These are phyloP conservation scores for Meandrina meandrites DNA, from an alignment of 92 coral and sea anemone species.

Conservation along the genomic window DNA sequence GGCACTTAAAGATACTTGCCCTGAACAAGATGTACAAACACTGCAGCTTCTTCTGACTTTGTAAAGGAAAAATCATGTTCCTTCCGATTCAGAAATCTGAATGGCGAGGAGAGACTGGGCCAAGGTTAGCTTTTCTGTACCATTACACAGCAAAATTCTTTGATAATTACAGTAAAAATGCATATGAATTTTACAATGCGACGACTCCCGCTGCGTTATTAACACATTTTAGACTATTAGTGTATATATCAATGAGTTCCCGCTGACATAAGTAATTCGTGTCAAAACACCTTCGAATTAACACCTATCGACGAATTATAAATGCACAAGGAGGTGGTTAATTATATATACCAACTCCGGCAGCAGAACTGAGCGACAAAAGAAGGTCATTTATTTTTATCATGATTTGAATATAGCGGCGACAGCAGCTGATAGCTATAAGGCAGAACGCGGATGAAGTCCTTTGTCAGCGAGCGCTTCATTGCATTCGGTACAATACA, in stretches of 20 bases:
- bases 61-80: neutral
- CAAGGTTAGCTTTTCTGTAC: neutral
- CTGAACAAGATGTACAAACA: neutral
- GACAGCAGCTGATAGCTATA: neutral
- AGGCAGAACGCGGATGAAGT: neutral
- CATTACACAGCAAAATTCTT: neutral
- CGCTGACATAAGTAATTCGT: neutral
- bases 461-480: conserved; percentile 12
- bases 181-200: neutral
- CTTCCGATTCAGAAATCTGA: neutral
- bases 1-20: neutral
- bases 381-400: neutral
- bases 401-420: conserved; percentile 6
- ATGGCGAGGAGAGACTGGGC: neutral
- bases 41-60: too few relatives aligned
- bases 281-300: neutral
- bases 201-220: neutral
- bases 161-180: too few relatives aligned
- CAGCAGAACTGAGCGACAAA: neutral
- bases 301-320: neutral
- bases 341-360: neutral
- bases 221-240: neutral
- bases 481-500: conserved; percentile 9
- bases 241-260: neutral
- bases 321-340: neutral